These are phyloP conservation scores for Tetrax tetrax DNA, from an alignment of 2,113 vertebrate species.

Conservation along the genomic window DNA sequence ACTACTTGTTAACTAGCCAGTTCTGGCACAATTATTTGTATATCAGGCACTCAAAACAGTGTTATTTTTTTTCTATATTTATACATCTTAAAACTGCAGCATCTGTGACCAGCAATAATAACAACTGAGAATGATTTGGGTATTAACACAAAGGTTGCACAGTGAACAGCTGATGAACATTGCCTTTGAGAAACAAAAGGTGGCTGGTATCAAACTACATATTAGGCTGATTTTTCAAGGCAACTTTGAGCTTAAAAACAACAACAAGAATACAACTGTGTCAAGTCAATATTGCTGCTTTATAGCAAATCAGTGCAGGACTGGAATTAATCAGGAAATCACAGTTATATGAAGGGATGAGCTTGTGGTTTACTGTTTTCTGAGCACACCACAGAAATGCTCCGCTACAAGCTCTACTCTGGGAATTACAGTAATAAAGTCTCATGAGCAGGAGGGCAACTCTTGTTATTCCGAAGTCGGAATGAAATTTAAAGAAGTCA, in stretches of 20 bases:
- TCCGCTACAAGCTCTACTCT: not conserved
- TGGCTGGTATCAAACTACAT: not conserved
- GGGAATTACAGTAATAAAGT: conserved; percentile 61
- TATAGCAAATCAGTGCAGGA: not conserved
- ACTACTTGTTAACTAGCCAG: not conserved
- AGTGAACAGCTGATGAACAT: not conserved
- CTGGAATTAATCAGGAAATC: not conserved
- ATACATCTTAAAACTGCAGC: not conserved
- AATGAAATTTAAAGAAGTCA: conserved; percentile 20
- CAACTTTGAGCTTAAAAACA: not conserved
- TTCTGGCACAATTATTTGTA: not conserved
- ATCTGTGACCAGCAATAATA: not conserved
- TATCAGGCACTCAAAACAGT: not conserved
- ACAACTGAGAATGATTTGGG: not conserved
- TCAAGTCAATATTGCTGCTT: not conserved
- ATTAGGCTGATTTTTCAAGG: not conserved
- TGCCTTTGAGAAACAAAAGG: not conserved
- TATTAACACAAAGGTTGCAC: not conserved
- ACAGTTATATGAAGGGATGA: not conserved
- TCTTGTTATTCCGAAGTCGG: not conserved
- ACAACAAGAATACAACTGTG: not conserved
- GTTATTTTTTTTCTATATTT: not conserved
- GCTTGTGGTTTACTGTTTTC: not conserved
- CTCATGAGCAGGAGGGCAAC: conserved; percentile 19
- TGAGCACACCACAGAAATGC: not conserved